These are phyloP conservation scores for Cottoperca gobio DNA, from an alignment of 2,797 vertebrate species.

Conservation along the genomic window DNA sequence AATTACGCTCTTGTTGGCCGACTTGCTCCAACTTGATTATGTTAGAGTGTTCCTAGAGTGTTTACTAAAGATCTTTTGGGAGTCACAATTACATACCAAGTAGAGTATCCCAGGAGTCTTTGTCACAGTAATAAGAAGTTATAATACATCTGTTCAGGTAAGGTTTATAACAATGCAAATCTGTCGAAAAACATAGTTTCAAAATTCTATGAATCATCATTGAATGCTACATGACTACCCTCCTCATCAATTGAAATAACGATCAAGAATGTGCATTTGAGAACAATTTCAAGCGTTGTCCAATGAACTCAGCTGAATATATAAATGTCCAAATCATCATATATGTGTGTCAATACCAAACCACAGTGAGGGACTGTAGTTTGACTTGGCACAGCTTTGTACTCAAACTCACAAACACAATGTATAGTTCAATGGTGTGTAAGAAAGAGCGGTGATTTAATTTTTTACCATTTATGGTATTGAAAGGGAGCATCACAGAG, in stretches of 20 bases:
- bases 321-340: not conserved
- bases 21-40: conserved; percentile 34
- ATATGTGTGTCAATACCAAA: not conserved
- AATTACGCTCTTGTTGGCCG: conserved; percentile 30
- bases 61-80: conserved; percentile 10
- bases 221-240: not conserved
- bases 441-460: conserved; percentile 30
- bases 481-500: conserved; percentile 4
- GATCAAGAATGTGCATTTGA: not conserved
- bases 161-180: not conserved
- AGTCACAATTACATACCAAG: conserved; percentile 17
- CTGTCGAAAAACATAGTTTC: not conserved
- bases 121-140: not conserved
- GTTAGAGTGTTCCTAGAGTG: conserved; percentile 9
- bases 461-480: conserved; percentile 39
- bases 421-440: conserved; percentile 9
- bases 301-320: conserved; percentile 25
- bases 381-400: not conserved
- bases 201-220: not conserved
- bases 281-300: conserved; percentile 38
- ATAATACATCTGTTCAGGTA: not conserved
- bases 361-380: not conserved
- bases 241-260: not conserved
- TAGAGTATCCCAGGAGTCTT: not conserved
- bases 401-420: not conserved